Evolutionary conservation across 2,888 invertebrate genomes (phyloP), one percentile per base, ranked within the genome.

Genomic region (Gari tellinella): DNA sequence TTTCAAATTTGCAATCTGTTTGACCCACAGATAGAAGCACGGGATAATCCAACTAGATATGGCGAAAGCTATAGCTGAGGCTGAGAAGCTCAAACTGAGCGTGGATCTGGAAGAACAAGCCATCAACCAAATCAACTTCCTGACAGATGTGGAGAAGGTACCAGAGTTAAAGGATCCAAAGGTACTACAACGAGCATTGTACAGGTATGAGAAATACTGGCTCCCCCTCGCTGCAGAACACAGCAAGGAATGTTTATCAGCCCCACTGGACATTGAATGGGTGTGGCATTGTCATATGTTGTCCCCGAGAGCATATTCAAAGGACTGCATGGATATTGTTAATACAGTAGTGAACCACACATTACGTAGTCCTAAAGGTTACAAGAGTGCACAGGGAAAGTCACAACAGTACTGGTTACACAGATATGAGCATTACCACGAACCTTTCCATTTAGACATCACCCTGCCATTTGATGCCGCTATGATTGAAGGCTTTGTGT

Each of bases 241-340:
- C 31, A 31, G 31, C 10, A 84, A 85, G 15, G 77, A 86, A 23
- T 87, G 88, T 23, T 79, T 92, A 14, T 90, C 91, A 15, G 92
- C 93, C 3, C 93, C 93, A 3, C 69, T 93, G 37, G 93, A 93
- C 77, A 91, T 93, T 15, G 92, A 93, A 69, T 93, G 93, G 93
- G 87, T 93, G 7, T 93, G 93, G 93, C 93, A 93, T 76, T 91
- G 91, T 45, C 92, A 92, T 72, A 85, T 92, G 87, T 77, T 92
- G 62, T 86, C 90, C 0, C 91, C 92, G 1, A 70, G 80, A 15
- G 65, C 72, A 14, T 92, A 92, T 69, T 76, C 65, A 25, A 77
- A 76, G 31, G 91, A 91, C 72, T 89, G 89, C 60, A 55, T 73
- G 21, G 58, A 64, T 1, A 53, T 88, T 12, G 86, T 86, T 10